These are phyloP conservation scores for Zygothrica quintamaculata DNA, from an alignment of 2,888 invertebrate species.

Conservation along the genomic window DNA sequence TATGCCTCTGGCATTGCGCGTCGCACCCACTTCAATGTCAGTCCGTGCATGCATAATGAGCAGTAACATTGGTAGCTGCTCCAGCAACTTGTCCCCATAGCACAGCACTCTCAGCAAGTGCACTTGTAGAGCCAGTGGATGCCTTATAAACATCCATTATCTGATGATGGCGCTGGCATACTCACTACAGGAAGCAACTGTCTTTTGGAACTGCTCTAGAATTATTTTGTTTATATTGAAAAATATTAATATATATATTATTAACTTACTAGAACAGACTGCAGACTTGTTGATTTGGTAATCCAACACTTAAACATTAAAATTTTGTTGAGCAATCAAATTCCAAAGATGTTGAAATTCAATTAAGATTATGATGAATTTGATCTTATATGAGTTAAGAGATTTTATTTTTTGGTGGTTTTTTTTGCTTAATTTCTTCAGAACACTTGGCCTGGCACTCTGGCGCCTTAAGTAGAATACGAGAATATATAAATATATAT, in stretches of 20 bases:
- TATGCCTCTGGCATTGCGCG: conserved; percentile 28
- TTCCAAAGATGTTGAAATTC: conserved; percentile 67
- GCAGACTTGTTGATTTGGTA: conserved; percentile 43
- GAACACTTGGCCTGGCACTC: conserved; percentile 69
- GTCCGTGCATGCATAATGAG: conserved; percentile 78
- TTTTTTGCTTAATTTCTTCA: conserved; percentile 55
- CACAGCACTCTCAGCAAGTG: conserved; percentile 69
- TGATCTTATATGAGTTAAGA: conserved; percentile 21
- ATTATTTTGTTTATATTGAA: conserved; percentile 47
- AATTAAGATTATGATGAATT: conserved; percentile 62
- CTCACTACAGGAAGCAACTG: conserved; percentile 65
- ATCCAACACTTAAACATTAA: conserved; percentile 34
- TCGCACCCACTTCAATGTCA: conserved; percentile 74
- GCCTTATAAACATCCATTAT: conserved; percentile 40
- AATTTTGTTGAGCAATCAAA: conserved; percentile 37
- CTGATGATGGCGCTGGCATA: conserved; percentile 36
- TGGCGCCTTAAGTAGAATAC: conserved; percentile 73
- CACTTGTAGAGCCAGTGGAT: conserved; percentile 49
- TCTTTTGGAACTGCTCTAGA: conserved; percentile 34
- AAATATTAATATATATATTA: conserved; percentile 5
- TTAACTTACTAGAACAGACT: neutral
- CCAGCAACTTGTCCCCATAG: conserved; percentile 42
- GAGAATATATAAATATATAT: conserved; percentile 10
- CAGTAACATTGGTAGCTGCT: conserved; percentile 10
- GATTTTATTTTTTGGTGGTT: conserved; percentile 19